Percentiles rank a stretch among this genome's conserved stretches.
Conservation (phyloP, 2,888 invertebrate genomes). For the Patella caerulea region DNA sequence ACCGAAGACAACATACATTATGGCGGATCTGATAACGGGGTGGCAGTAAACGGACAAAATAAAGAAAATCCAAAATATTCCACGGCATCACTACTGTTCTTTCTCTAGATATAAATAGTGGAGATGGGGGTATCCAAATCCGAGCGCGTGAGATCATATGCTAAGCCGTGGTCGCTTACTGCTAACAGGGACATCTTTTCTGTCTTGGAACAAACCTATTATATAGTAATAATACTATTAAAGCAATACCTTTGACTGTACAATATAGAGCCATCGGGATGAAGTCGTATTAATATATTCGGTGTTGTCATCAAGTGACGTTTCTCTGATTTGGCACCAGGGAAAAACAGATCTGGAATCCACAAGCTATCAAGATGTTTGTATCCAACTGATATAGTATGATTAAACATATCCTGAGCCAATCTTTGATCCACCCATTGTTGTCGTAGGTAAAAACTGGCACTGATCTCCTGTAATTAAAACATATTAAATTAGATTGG, state of each 20-base stretch:
- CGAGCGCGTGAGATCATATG: no score
- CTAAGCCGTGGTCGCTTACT: no score
- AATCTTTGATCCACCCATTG: constrained; percentile 31
- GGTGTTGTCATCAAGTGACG: constrained; percentile 18
- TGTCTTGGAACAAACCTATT: no score
- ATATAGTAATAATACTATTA: no score
- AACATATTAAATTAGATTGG: background rate
- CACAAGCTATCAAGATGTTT: constrained; percentile 15
- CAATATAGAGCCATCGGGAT: constrained; percentile 37
- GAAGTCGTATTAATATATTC: constrained; percentile 31
- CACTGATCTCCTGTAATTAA: constrained; percentile 27
- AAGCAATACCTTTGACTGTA: constrained; percentile 39
- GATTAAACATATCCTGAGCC: constrained; percentile 38
- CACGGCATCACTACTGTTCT: no score
- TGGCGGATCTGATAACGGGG: no score
- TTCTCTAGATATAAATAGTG: no score
- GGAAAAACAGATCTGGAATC: constrained; percentile 24
- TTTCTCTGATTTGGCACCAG: constrained; percentile 16
- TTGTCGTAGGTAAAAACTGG: constrained; percentile 30
- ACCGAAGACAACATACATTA: no score
- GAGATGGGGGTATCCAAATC: no score
- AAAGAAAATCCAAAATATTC: no score
- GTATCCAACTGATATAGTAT: constrained; percentile 26
- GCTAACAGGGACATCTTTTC: no score
- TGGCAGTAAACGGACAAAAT: no score